Evolutionary conservation across 2,797 vertebrate species (phyloP), one percentile per base, ranked within the genome.

Genomic region (Tarsius wallacei): DNA sequence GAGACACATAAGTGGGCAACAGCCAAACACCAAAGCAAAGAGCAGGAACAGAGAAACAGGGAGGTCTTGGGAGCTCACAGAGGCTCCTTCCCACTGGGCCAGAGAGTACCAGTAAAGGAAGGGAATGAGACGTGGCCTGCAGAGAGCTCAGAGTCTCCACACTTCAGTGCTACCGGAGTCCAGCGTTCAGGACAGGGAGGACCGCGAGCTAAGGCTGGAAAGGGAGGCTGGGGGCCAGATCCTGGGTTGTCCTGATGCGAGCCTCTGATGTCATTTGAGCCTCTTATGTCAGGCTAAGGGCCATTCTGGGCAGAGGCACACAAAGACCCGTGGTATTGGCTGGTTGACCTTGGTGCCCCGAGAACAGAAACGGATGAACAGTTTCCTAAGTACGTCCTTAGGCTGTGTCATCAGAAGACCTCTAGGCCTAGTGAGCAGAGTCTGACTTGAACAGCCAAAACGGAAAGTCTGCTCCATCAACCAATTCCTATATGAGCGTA

Each of bases 291-390:
- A 13, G 22, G 15, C 28, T 55, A 5, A 31, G 24, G 61, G 24
- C 47, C 2, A 0, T 1, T 51, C 9, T 0, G 8, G 21, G 64
- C 36, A 71, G 7, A 3, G 13, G 17, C 6, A 12, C 33, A 53
- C 55, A 82, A 24, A n/a, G 14, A n/a, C 4, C 21, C 13, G 1
- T 7, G 13, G 49, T 2, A 1, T 6, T 51, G 36, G 31, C 15
- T 22, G 19, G 7, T 7, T 51, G 68, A 66, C 8, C 6, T 3
- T 5, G 28, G 28, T 11, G 5, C 81, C 53, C 33, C 53, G 26
- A 19, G 21, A 28, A 16, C 76, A 74, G 66, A 64, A 42, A 59
- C 0, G 73, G 63, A 17, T 51, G 1, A 14, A 21, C 21, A 74
- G 17, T 1, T 21, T 36, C 7, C n/a, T 63, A 36, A 80, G 6